Evolutionary conservation across 2,888 invertebrate genomes (phyloP).

Genomic region (Pristionchus entomophagus): DNA sequence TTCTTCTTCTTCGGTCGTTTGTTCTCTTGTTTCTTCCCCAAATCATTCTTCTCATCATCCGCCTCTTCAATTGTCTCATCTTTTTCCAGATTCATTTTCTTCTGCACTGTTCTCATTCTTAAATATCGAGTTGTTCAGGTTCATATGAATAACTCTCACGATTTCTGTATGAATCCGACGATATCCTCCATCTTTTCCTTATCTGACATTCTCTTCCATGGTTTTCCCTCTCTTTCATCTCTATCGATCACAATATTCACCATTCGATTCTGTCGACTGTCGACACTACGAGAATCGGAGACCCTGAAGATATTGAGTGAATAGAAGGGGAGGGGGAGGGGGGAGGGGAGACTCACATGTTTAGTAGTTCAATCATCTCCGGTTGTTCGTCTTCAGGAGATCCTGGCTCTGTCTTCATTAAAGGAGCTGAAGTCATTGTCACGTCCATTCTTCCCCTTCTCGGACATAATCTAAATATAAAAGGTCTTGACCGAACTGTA

Average conservation of each 20-base stretch:
- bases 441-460: background rate
- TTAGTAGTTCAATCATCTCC: background rate
- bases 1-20: background rate
- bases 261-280: background rate
- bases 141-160: background rate
- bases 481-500: too few relatives aligned
- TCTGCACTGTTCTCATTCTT: background rate
- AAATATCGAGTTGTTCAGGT: background rate
- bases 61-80: background rate
- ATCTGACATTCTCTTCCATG: constrained; percentile 9
- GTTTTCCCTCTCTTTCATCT: background rate
- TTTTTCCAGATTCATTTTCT: background rate
- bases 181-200: background rate
- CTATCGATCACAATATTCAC: background rate
- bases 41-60: background rate
- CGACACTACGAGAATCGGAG: background rate
- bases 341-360: background rate
- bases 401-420: background rate
- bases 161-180: constrained; percentile 13
- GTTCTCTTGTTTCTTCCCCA: background rate
- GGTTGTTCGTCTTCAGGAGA: background rate
- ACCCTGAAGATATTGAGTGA: background rate
- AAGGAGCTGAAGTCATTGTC: background rate
- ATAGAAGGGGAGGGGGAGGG: too few relatives aligned
- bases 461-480: background rate